A percentile compares a stretch with the other conserved stretches of the same genome.
These are phyloP conservation scores for Pinctada fucata DNA, from an alignment of 2,888 invertebrate genomes.

Conservation along the genomic window DNA sequence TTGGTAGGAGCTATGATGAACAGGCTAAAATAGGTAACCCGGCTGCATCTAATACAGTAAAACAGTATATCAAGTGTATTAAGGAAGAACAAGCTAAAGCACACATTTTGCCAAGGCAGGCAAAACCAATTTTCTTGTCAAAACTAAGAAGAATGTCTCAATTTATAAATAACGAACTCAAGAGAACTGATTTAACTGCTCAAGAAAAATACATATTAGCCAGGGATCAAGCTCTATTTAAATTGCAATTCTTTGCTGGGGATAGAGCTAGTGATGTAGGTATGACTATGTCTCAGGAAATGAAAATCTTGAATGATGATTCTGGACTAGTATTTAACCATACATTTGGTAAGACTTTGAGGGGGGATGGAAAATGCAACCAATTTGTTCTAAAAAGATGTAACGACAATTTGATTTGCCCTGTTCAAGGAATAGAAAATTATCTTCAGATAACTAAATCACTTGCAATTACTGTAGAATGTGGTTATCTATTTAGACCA, in stretches of 20 bases:
- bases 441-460: slow-evolving; percentile 1
- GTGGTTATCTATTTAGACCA: slow-evolving; percentile 25
- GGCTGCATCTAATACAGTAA: slow-evolving; percentile 19
- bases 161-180: slow-evolving; percentile 6
- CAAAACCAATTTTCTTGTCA: slow-evolving; percentile 24
- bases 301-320: slow-evolving; percentile 25
- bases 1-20: slow-evolving; percentile 9
- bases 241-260: slow-evolving; percentile 28
- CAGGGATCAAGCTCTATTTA: slow-evolving; percentile 12
- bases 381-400: slow-evolving; percentile 27
- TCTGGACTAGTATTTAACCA: slow-evolving; percentile 20
- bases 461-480: neutral
- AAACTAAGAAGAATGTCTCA: slow-evolving; percentile 14
- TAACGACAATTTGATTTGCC: slow-evolving; percentile 3
- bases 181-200: neutral
- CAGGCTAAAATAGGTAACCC: slow-evolving; percentile 16
- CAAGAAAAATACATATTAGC: slow-evolving; percentile 11
- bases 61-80: slow-evolving; percentile 24
- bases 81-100: slow-evolving; percentile 37
- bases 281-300: slow-evolving; percentile 16
- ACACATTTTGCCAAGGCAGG: slow-evolving; percentile 30
- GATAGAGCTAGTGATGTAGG: slow-evolving; percentile 22
- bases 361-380: slow-evolving; percentile 22
- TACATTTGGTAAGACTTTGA: slow-evolving; percentile 38
- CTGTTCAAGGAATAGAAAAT: slow-evolving; percentile 9